Evolutionary conservation across 2,888 invertebrate genomes (phyloP).

Genomic region (Trichogramma evanescens): DNA sequence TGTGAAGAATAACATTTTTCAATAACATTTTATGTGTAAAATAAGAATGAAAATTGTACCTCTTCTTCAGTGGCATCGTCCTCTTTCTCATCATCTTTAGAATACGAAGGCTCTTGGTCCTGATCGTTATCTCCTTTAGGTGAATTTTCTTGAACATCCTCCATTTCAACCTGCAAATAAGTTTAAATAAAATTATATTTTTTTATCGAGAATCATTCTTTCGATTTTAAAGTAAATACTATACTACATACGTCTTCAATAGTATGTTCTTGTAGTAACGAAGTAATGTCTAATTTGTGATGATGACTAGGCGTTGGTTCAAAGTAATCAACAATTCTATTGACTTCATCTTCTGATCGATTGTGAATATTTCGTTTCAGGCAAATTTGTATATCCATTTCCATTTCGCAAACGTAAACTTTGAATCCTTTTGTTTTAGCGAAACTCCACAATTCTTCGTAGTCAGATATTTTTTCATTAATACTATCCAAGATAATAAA

Average conservation of each 20-base stretch:
- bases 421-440: constrained; percentile 80
- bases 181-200: not conserved
- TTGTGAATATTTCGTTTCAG: constrained; percentile 79
- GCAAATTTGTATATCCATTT: constrained; percentile 71
- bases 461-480: constrained; percentile 73
- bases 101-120: constrained; percentile 7
- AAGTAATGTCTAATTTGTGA: constrained; percentile 72
- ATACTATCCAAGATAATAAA: constrained; percentile 90
- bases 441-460: constrained; percentile 82
- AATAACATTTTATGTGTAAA: not conserved
- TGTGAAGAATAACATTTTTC: not conserved
- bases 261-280: constrained; percentile 74
- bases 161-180: constrained; percentile 40
- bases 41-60: constrained; percentile 27
- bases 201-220: not conserved
- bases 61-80: constrained; percentile 35
- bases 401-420: constrained; percentile 85
- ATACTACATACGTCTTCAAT: constrained; percentile 61
- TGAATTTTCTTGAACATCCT: constrained; percentile 31
- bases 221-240: not conserved
- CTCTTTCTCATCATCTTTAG: constrained; percentile 42
- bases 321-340: constrained; percentile 65
- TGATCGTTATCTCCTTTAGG: constrained; percentile 2
- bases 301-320: constrained; percentile 75
- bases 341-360: constrained; percentile 70